These are phyloP conservation scores for Laothoe populi DNA, from an alignment of 2,888 invertebrate genomes.

Conservation along the genomic window DNA sequence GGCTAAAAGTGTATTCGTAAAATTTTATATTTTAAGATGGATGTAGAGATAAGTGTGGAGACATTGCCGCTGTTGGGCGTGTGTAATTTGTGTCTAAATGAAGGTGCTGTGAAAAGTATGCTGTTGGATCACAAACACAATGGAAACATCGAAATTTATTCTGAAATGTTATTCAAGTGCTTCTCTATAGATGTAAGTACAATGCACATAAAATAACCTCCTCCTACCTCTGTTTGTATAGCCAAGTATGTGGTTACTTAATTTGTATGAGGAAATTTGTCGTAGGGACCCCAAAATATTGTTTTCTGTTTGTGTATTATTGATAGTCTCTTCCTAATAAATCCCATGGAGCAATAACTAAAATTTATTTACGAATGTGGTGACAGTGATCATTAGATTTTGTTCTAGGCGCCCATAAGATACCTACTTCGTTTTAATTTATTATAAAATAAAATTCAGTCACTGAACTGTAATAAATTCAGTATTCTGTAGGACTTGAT, in stretches of 20 bases:
- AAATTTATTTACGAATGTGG: too few species aligned
- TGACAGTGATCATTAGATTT: too few species aligned
- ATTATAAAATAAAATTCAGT: too few species aligned
- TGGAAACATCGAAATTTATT: constrained; percentile 58
- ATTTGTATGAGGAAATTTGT: not conserved
- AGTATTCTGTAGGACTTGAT: too few species aligned
- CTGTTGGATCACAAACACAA: constrained; percentile 54
- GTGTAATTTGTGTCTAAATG: constrained; percentile 73
- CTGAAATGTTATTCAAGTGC: constrained; percentile 70
- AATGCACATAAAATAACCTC: not conserved
- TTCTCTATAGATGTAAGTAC: constrained; percentile 75
- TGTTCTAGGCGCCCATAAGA: too few species aligned
- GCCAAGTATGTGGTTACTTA: not conserved
- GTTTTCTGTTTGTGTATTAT: too few species aligned
- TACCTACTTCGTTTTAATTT: too few species aligned
- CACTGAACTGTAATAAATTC: too few species aligned
- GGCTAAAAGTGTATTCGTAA: constrained; percentile 29
- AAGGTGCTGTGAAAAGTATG: constrained; percentile 76
- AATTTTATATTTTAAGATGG: constrained; percentile 47
- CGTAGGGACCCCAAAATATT: too few species aligned
- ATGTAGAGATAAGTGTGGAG: constrained; percentile 71
- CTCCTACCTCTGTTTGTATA: not conserved
- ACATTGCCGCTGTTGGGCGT: constrained; percentile 67
- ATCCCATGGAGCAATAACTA: too few species aligned
- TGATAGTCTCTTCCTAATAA: too few species aligned